Base-by-base conservation (phyloP, 1,140 invertebrate genomes). In the Anoplophora glabripennis region DNA sequence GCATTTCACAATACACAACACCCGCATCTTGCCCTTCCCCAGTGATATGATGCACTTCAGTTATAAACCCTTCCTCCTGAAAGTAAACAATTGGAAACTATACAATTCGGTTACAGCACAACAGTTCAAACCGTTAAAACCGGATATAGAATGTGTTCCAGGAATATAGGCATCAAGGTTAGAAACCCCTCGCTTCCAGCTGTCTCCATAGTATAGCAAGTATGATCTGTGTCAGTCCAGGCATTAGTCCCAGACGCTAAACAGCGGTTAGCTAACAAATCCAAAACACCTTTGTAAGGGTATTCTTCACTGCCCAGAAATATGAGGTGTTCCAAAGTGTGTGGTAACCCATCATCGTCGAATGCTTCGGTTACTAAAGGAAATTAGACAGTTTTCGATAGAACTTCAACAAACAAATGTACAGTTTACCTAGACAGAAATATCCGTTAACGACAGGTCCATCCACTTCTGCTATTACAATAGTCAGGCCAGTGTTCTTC, bases 1-100 rank as follows among this genome's bases (percentile, higher is more conserved):
- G 92, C 89, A 96, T 94, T 80, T 97, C 93, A 76, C 89, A 93
- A 73, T 96, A 97, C 1, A 96, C 92, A 28, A 96, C 90, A 34
- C 94, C 94, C 34, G 87, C 90, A 82, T 97, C 87, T 66, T 92
- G 85, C 3, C 93, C 94, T 60, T 92, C 84, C 3, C 85, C 87
- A 72, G 89, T 92, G 45, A 96, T 83, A 74, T 96, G 93, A 77
- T 97, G 91, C 1, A 97, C 92, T 79, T 97, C 94, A 11, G 93
- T 96, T 9, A 86, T 76, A 77, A 87, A 97, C 1, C 82, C 90
- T 67, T 86, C 79, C 64, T 93, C 86, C 88, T 65, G 17, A 9
- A 38, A 53, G 40, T 38, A 3, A n/a, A 53, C n/a, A 40, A 33
- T 10, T 15, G 4, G 1, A 53, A 53, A 38, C 10, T 11, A 49